A percentile compares a stretch with the other conserved stretches of the same genome.
These are phyloP conservation scores for Limnodromus scolopaceus DNA, from an alignment of 2,797 vertebrate species.

Conservation along the genomic window DNA sequence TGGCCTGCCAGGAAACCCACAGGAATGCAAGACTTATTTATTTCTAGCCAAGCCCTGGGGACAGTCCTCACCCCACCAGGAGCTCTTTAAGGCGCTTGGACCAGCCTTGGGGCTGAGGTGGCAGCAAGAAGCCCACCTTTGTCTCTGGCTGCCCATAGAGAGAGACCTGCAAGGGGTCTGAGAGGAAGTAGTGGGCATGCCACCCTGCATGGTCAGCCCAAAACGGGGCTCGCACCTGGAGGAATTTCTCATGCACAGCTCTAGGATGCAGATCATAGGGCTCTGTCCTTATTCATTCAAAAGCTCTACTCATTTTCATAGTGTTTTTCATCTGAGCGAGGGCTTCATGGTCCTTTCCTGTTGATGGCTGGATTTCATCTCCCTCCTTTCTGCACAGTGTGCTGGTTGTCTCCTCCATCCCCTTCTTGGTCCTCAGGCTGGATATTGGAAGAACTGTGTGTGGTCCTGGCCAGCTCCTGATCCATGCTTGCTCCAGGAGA, in stretches of 20 bases:
- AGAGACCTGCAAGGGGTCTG: neutral
- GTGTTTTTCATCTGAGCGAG: neutral
- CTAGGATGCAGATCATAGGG: neutral
- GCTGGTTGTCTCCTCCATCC: slow-evolving; percentile 9
- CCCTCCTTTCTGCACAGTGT: neutral
- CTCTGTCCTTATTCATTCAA: neutral
- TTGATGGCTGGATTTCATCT: neutral
- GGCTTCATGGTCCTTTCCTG: neutral
- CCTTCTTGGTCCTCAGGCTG: neutral
- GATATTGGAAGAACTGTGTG: slow-evolving; percentile 35
- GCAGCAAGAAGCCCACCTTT: neutral
- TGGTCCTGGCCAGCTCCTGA: slow-evolving; percentile 44
- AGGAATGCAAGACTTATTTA: neutral
- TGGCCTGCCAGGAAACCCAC: neutral
- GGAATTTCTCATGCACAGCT: neutral
- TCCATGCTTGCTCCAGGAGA: slow-evolving; percentile 29
- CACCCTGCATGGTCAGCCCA: neutral
- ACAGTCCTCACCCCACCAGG: neutral
- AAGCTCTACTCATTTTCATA: neutral
- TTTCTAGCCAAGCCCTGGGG: neutral
- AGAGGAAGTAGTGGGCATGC: neutral
- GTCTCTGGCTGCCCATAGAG: neutral
- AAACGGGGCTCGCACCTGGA: neutral
- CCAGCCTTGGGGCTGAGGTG: neutral
- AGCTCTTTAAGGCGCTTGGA: neutral